Conservation (phyloP, 2,113 vertebrate genomes). For the Lasiurus cinereus region DNA sequence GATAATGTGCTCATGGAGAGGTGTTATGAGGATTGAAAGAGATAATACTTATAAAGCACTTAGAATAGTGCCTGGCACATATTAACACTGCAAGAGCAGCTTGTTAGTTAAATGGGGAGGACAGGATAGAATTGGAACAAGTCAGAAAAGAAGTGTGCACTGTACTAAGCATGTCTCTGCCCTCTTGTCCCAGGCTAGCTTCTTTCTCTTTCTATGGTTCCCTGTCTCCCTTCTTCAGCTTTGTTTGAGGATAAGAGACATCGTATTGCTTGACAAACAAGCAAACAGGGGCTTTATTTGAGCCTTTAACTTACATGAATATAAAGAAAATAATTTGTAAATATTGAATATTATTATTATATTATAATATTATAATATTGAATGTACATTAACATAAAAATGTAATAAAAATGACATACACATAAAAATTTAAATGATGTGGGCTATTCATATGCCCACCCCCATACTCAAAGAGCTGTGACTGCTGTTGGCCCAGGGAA, state of each 20-base stretch:
- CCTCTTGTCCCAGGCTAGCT: not conserved
- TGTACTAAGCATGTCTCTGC: not conserved
- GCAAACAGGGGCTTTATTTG: not conserved
- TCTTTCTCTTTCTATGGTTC: not conserved
- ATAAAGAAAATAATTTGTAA: not conserved
- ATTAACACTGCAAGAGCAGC: not conserved
- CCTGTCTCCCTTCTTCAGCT: not conserved
- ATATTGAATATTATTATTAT: too few relatives aligned
- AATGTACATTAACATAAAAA: not conserved
- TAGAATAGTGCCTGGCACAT: not conserved
- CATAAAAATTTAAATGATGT: not conserved
- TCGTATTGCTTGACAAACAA: not conserved
- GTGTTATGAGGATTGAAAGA: not conserved
- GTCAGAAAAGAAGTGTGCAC: not conserved
- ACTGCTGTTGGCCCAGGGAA: not conserved
- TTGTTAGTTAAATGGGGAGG: constrained; percentile 50
- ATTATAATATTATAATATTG: too few relatives aligned
- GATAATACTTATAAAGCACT: constrained; percentile 17
- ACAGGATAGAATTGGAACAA: constrained; percentile 28
- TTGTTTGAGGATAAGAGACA: not conserved
- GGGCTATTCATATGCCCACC: not conserved
- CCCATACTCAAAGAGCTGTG: not conserved
- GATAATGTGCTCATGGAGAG: not conserved
- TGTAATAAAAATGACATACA: not conserved
- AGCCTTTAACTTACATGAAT: not conserved